Base-by-base conservation (phyloP, 2,888 invertebrate genomes). In the Podabrus alpinus region DNA sequence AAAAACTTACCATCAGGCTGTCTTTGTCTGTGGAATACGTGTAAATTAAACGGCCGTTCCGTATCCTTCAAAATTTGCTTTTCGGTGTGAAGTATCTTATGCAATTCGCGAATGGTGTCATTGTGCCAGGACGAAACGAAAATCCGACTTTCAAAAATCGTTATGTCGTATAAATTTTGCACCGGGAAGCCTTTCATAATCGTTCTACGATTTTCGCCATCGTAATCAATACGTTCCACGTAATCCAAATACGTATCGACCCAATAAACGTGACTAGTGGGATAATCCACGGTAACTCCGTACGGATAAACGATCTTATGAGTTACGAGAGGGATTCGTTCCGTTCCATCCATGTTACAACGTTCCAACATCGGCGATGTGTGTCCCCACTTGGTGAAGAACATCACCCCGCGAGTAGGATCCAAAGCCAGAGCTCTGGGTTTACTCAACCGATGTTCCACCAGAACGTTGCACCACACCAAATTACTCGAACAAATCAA, bases 191-290 rank as follows among this genome's bases (percentile, higher is more conserved):
- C 86, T 76, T 84, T 89, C 73, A 90, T 88, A 70, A 93, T 88
- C 5, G 92, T 92, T 83, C 87, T 88, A 72, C 94, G 89, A 82
- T 92, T 90, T 15, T 87, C 87, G 10, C 95, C 95, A 84, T 93
- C 90, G 86, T 95, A 96, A 88, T 94, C 92, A 17, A 94, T 91
- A 76, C 94, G 89, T 87, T 95, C 94, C 5, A 96, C 90, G 82
- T 91, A 92, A 88, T 94, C 94, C 81, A 95, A 89, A 87, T 94
- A 95, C 9, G 92, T 91, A 87, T 96, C 96, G 71, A 93, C 92
- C 95, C 95, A 95, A 87, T 94, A 95, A 17, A 95, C 90, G 82
- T 90, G 90, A 82, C 91, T 89, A 69, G 90, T 90, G 59, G 94
- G 91, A 79, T 91, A 90, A 88, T 96, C 95, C 69, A 94, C 89